These are phyloP conservation scores for Nasonia giraulti DNA, from an alignment of 1,140 invertebrate species.

Conservation along the genomic window DNA sequence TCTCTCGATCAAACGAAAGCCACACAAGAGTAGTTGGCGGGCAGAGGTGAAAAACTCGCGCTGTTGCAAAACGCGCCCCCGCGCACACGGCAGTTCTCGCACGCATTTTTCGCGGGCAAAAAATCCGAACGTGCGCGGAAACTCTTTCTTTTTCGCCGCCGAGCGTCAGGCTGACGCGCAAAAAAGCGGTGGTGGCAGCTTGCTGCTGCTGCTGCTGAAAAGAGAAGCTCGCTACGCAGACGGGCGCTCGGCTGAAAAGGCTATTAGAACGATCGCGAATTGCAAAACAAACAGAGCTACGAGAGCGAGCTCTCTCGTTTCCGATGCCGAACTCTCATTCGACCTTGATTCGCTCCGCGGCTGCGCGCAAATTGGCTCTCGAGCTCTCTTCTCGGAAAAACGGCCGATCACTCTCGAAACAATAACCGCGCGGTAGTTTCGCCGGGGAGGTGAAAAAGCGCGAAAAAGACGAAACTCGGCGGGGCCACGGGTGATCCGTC, in stretches of 20 bases:
- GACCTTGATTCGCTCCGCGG: no score
- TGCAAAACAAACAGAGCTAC: neutral
- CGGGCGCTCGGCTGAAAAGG: neutral
- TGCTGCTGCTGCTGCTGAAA: neutral
- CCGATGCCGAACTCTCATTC: neutral
- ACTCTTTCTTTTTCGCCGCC: neutral
- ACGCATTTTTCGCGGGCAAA: neutral
- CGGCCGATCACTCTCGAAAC: neutral
- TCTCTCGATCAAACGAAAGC: neutral
- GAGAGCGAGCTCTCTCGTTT: no score
- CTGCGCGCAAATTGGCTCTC: neutral
- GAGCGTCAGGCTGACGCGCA: neutral
- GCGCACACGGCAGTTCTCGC: no score
- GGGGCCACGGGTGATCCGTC: neutral
- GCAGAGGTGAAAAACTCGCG: neutral
- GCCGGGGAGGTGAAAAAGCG: no score
- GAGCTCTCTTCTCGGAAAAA: neutral
- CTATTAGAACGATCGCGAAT: neutral
- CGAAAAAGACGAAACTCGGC: neutral
- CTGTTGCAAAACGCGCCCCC: no score
- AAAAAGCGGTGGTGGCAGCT: neutral
- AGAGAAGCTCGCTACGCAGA: neutral
- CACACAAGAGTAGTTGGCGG: neutral
- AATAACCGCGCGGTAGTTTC: no score
- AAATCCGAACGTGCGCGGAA: neutral